Evolutionary conservation across 2,113 vertebrate species (phyloP).

Genomic region (Dicrurus megarhynchus): DNA sequence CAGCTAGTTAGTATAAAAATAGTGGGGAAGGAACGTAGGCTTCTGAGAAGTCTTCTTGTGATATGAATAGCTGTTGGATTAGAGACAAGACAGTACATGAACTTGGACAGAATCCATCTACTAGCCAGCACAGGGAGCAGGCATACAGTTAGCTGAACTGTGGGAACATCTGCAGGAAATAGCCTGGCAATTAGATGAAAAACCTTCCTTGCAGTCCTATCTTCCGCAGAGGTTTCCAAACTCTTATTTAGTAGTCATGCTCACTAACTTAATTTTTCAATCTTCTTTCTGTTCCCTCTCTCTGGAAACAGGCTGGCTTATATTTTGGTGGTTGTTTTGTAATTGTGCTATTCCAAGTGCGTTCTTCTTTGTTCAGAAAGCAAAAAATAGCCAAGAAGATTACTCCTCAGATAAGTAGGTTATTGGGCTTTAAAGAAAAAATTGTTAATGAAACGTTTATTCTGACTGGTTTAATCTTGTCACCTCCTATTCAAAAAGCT

Average conservation of each 20-base stretch:
- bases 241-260: not conserved
- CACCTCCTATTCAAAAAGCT: not conserved
- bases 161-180: not conserved
- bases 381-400: not conserved
- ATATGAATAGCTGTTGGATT: not conserved
- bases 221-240: not conserved
- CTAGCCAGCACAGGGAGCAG: not conserved
- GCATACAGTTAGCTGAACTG: not conserved
- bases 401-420: not conserved
- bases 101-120: not conserved
- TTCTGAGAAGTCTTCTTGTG: not conserved
- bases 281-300: not conserved
- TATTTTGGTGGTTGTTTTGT: not conserved
- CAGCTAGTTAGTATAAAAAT: not conserved
- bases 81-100: not conserved
- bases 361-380: not conserved
- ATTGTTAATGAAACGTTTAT: not conserved
- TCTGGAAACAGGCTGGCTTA: not conserved
- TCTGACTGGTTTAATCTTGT: not conserved
- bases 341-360: not conserved
- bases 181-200: not conserved
- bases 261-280: not conserved
- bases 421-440: not conserved
- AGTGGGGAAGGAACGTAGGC: rapidly evolving
- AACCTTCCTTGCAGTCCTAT: not conserved